Base-by-base conservation (phyloP, 2,888 invertebrate species). In the Deroplatys truncata region DNA sequence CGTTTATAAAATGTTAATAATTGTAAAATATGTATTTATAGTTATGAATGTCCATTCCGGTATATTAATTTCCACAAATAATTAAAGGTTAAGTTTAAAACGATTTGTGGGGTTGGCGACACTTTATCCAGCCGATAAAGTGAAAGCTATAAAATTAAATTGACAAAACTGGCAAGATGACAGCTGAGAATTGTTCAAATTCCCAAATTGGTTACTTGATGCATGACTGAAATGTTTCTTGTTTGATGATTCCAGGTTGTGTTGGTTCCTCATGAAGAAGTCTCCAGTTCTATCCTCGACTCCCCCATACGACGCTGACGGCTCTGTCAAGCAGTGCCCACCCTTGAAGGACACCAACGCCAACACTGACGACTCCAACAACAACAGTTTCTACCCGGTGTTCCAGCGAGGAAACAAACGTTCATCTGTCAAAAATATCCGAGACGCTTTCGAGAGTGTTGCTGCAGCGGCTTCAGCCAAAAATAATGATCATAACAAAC, bases 401-500 rank as follows among this genome's bases (percentile, higher is more conserved):
- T 72, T 72, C 25, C 56, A 72, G 25, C 56, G 56, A 16, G 56
- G 25, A 25, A 85, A 28, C n/a, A 82, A 84, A 29, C 25, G 72
- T 56, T 31, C 89, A 1, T 89, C 89, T 35, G 85, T 89, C 2
- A 72, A 85, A 28, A 89, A 85, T 10, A 84, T 85, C 16, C 25
- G 89, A 15, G 89, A 85, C 82, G 43, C 85, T 20, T 85, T 89
- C 28, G 89, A 89, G n/a, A 89, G 29, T 29, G 29, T 28, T 28
- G 31, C 72, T 31, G 89, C 25, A 28, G 9, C 82, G 20, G 31
- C 31, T n/a, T 43, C 43, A 7, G 84, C 28, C 20, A 87, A 87
- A 87, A 29, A n/a, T 87, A 28, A 82, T 82, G 87, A 82, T 35
- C n/a, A 35, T 35, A 29, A 35, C 28, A 83, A 82, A 20, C n/a